These are phyloP conservation scores for Amia ocellicauda DNA, from an alignment of 2,113 vertebrate genomes.

Conservation along the genomic window DNA sequence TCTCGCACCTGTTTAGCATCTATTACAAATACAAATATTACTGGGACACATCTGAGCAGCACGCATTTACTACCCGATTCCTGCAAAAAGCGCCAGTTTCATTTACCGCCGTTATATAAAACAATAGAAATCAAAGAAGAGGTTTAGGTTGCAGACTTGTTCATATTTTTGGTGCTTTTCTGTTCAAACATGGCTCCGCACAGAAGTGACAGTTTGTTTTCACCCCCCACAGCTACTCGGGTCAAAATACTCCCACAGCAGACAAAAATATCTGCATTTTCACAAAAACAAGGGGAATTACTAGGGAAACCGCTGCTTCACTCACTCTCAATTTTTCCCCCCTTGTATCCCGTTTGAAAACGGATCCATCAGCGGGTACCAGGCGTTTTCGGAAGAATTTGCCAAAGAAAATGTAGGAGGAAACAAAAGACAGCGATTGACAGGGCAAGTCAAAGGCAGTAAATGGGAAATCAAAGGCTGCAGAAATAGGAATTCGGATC, in stretches of 20 bases:
- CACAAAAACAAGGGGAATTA: conserved; percentile 61
- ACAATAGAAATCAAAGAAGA: neutral
- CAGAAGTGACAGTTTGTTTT: conserved; percentile 42
- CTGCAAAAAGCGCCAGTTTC: too few species aligned
- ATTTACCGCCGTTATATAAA: neutral
- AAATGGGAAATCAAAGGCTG: conserved; percentile 70
- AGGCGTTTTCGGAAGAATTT: conserved; percentile 61
- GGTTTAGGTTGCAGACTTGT: neutral
- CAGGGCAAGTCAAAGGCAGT: conserved; percentile 67
- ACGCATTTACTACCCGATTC: too few species aligned
- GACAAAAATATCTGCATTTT: conserved; percentile 58
- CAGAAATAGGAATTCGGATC: conserved; percentile 69
- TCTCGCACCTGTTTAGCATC: too few species aligned
- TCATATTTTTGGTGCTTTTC: neutral
- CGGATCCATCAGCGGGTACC: conserved; percentile 69
- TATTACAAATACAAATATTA: too few species aligned
- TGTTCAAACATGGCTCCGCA: neutral
- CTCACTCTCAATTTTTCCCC: conserved; percentile 44
- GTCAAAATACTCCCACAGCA: conserved; percentile 40
- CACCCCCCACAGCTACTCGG: conserved; percentile 52
- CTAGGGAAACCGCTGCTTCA: conserved; percentile 66
- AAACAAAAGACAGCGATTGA: conserved; percentile 74
- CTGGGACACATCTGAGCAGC: too few species aligned
- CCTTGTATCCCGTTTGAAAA: conserved; percentile 67
- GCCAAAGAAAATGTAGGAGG: conserved; percentile 63